Evolutionary conservation across 2,888 invertebrate genomes (phyloP), one percentile per base, ranked within the genome.

Genomic region (Amblyjoppa proteus): DNA sequence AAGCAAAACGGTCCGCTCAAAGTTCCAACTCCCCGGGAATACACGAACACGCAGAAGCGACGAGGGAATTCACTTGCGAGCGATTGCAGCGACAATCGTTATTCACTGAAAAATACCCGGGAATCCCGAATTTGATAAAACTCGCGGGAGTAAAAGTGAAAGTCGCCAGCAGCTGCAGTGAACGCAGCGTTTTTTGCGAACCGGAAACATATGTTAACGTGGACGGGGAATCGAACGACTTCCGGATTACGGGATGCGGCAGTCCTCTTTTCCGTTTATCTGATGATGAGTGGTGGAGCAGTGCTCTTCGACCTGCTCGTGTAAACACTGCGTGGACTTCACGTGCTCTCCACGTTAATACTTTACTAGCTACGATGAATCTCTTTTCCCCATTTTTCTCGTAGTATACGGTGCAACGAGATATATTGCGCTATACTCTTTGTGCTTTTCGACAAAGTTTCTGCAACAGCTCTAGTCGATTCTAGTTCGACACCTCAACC

Each of bases 71-170:
- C 31, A 25, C 45, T n/a, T 16, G 25, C 16, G 25, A 20, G 41
- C 81, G 75, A 75, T 31, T 28, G 58, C 51, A 82, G 81, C 81
- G 81, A 76, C 76, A 76, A 82, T 71, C 64, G 75, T 82, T 76
- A 45, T 53, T 66, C 38, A 28, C 28, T 11, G 41, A 75, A 70
- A 7, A 34, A 25, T 41, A 69, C 49, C 70, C 76, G 76, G 81
- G 81, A 82, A 70, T 82, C 76, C 76, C 81, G 13, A 75, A 71
- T 0, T 69, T 70, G 16, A 31, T 16, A 6, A 25, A 64, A 34
- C 64, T 16, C 34, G 64, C 31, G 64, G 31, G 0, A 31, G 16
- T 13, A 28, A 58, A 25, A 28, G 11, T 28, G 5, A 58, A 58
- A 28, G 25, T 56, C 7, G 25, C 1, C 11, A 11, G 31, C n/a